Percentiles rank a stretch among this genome's conserved stretches.
These are phyloP conservation scores for Tenualosa ilisha DNA, from an alignment of 2,797 vertebrate species.

Conservation along the genomic window DNA sequence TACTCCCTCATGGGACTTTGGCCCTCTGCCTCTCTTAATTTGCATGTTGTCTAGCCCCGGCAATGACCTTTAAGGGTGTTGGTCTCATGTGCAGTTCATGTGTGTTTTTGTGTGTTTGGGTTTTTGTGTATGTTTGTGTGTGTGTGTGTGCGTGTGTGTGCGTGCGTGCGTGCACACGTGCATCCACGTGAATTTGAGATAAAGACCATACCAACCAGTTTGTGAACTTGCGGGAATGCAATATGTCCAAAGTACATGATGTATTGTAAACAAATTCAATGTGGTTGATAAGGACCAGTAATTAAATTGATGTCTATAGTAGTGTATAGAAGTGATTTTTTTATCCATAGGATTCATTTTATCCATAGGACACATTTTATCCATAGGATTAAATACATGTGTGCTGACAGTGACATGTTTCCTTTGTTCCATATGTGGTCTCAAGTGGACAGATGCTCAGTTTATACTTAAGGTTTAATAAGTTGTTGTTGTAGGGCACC, in stretches of 20 bases:
- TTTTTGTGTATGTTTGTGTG: not conserved
- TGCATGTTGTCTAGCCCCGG: conserved; percentile 25
- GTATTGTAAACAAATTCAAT: not conserved
- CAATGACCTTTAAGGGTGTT: conserved; percentile 29
- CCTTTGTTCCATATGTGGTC: not conserved
- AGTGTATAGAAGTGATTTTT: too few relatives aligned
- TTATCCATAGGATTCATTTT: not conserved
- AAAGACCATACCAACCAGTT: not conserved
- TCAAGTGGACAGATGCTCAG: not conserved
- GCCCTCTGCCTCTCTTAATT: conserved; percentile 39
- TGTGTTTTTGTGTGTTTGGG: not conserved
- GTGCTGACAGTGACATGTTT: not conserved
- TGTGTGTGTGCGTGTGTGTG: not conserved
- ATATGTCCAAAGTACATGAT: not conserved
- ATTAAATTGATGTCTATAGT: not conserved
- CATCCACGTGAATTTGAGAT: not conserved
- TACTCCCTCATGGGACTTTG: conserved; percentile 31
- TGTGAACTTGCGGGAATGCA: not conserved
- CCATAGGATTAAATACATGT: not conserved
- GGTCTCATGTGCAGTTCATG: conserved; percentile 7
- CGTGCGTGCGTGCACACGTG: not conserved
- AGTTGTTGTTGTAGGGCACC: not conserved
- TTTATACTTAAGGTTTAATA: not conserved
- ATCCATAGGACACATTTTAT: not conserved
- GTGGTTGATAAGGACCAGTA: not conserved